These are phyloP conservation scores for Sisyra terminalis DNA, from an alignment of 2,888 invertebrate genomes.

Conservation along the genomic window DNA sequence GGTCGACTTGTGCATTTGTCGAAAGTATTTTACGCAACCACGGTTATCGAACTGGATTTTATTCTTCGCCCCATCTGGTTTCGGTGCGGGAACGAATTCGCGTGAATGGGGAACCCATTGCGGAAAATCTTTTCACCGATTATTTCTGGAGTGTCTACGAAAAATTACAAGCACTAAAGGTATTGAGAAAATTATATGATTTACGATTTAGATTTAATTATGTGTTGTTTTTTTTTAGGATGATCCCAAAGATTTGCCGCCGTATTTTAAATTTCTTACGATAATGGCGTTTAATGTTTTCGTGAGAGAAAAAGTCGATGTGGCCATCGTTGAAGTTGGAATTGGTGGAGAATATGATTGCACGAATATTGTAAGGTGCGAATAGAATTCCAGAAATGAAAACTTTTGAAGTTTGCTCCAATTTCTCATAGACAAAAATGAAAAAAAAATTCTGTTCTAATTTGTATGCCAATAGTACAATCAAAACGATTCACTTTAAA, in stretches of 20 bases:
- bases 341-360: conserved; percentile 91
- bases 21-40: conserved; percentile 76
- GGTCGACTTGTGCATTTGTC: conserved; percentile 83
- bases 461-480: background rate
- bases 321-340: conserved; percentile 90
- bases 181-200: conserved; percentile 14
- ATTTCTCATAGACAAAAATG: too few species aligned
- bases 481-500: too few species aligned
- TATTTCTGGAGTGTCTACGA: conserved; percentile 74
- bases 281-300: conserved; percentile 83
- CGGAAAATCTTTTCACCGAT: conserved; percentile 50
- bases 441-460: background rate
- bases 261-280: conserved; percentile 90
- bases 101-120: conserved; percentile 67
- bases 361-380: conserved; percentile 76
- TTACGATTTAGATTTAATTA: background rate
- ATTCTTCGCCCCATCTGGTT: conserved; percentile 89
- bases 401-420: background rate
- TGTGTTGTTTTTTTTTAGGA: conserved; percentile 25
- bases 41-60: conserved; percentile 84
- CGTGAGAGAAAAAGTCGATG: conserved; percentile 70
- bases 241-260: conserved; percentile 59
- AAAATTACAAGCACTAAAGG: conserved; percentile 33
- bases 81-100: conserved; percentile 83
- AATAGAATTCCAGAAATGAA: too few species aligned